phyloP scores from a whole-genome alignment of 1,140 invertebrate species.

The Drosophila orosa region DNA sequence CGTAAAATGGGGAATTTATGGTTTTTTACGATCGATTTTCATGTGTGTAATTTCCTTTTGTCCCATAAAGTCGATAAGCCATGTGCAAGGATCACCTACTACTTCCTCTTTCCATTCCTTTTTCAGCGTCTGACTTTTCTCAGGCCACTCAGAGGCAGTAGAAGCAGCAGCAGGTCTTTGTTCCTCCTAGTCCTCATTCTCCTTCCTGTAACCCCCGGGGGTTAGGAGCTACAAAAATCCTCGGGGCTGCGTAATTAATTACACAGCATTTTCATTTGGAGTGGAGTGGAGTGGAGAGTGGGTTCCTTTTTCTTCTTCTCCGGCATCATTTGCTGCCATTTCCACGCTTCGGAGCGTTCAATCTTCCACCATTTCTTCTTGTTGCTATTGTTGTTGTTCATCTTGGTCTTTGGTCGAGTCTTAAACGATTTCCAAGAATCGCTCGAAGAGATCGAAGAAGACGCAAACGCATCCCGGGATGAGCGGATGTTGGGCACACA shows the following conservation, averaged over 20 bases:
- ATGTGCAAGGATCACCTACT: constrained; percentile 53
- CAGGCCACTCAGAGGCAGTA: constrained; percentile 46
- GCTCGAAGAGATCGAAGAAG: constrained; percentile 52
- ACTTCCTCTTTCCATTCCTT: constrained; percentile 41
- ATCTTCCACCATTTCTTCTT: constrained; percentile 37
- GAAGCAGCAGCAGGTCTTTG: constrained; percentile 34
- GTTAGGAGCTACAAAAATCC: constrained; percentile 14
- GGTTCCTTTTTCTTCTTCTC: constrained; percentile 28
- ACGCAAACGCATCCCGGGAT: constrained; percentile 33
- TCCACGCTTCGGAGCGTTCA: constrained; percentile 69
- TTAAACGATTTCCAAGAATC: constrained; percentile 79
- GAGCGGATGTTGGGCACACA: constrained; percentile 66
- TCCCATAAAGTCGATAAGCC: constrained; percentile 36
- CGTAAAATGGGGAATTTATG: constrained; percentile 64
- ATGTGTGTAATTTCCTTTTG: constrained; percentile 62
- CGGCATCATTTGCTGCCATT: constrained; percentile 61
- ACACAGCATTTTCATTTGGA: constrained; percentile 82
- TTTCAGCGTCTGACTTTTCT: constrained; percentile 35
- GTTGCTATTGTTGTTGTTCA: constrained; percentile 30
- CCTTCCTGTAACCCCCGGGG: constrained; percentile 20
- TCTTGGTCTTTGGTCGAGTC: constrained; percentile 55
- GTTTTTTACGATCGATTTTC: constrained; percentile 49
- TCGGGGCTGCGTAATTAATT: constrained; percentile 70
- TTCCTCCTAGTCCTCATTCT: constrained; percentile 6
- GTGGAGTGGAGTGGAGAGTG: constrained; percentile 35